These are phyloP conservation scores for Podarcis lilfordi DNA, from an alignment of 2,797 vertebrate genomes.

Conservation along the genomic window DNA sequence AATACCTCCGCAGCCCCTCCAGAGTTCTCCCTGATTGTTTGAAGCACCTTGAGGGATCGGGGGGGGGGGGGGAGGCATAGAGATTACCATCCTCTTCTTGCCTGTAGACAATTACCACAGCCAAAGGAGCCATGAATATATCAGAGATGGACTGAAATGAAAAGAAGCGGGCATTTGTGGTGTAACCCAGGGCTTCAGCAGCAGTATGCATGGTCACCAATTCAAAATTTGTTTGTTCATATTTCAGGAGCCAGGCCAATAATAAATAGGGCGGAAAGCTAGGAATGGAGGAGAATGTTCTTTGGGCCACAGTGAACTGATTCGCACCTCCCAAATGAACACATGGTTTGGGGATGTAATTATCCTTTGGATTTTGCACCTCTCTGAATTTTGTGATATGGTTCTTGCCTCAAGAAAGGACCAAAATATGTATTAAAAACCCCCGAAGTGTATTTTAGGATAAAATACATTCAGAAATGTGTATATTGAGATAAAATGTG, in stretches of 20 bases:
- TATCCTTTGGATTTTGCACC: no score
- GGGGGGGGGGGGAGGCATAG: neutral
- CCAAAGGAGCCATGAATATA: neutral
- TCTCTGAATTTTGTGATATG: no score
- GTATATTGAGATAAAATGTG: no score
- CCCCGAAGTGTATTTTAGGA: no score
- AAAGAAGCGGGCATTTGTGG: neutral
- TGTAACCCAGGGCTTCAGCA: neutral
- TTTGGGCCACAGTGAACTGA: neutral
- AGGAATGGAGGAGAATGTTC: neutral
- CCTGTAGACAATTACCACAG: neutral
- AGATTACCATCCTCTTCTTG: neutral
- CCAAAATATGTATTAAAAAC: no score
- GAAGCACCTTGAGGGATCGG: neutral
- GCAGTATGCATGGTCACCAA: neutral
- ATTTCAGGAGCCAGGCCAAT: neutral
- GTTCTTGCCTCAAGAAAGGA: no score
- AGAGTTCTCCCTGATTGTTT: neutral
- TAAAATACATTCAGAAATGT: no score
- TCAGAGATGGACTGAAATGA: neutral
- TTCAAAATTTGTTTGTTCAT: neutral
- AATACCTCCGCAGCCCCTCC: neutral
- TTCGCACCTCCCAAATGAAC: no score
- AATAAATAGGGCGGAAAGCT: neutral
- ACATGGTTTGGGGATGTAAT: no score